These are phyloP conservation scores for Sternotherus odoratus DNA, from an alignment of 2,797 vertebrate species.

Conservation along the genomic window DNA sequence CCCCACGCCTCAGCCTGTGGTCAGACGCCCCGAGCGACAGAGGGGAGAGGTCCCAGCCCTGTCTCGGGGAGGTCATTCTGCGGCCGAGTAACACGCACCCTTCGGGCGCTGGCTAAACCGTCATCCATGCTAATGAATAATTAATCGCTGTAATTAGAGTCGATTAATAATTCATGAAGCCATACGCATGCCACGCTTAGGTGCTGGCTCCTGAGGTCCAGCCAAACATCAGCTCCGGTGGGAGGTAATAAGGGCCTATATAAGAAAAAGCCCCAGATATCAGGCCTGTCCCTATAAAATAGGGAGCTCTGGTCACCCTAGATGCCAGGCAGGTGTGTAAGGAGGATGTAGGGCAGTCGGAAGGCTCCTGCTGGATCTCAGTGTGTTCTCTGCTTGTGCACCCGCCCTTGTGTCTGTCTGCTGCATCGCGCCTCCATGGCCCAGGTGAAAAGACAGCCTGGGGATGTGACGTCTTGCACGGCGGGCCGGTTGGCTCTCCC, in stretches of 20 bases:
- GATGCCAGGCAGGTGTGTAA: background rate
- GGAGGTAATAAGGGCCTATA: no score
- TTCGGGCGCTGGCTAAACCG: background rate
- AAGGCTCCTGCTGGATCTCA: background rate
- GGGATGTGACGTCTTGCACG: background rate
- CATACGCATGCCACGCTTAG: background rate
- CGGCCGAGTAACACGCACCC: background rate
- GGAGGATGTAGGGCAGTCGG: background rate
- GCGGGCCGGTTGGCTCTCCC: background rate
- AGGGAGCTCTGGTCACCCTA: no score
- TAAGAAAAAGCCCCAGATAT: no score
- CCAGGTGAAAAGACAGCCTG: background rate
- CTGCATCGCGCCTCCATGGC: background rate
- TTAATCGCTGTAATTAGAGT: background rate
- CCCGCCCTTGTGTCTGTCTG: background rate
- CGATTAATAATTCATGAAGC: background rate
- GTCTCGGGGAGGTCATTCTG: background rate
- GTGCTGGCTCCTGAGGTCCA: background rate
- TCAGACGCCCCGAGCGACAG: background rate
- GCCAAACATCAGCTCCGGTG: background rate
- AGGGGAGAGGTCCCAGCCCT: background rate
- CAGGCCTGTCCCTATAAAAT: no score
- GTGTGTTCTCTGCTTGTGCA: background rate
- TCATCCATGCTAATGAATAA: constrained; percentile 3
- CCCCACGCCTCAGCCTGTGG: no score